Evolutionary conservation across 1,140 invertebrate genomes (phyloP), one percentile per base, ranked within the genome.

Genomic region (Andrena cerasifolii): DNA sequence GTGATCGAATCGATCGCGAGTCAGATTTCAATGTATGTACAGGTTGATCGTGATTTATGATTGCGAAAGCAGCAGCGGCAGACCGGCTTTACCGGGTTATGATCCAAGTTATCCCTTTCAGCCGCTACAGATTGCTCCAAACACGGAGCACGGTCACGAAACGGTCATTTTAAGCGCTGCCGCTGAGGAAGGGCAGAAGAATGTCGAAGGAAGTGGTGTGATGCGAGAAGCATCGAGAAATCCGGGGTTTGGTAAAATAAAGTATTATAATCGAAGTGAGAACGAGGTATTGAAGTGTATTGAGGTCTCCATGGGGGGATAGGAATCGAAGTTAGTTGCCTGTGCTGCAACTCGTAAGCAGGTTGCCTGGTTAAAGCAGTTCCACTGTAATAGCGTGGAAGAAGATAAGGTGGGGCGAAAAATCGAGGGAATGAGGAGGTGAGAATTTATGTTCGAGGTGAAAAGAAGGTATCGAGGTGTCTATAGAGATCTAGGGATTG

Each of bases 31-130:
- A 43, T 8, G 40, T 43, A 45, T 21, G n/a, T 18, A 18, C 18
- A 45, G n/a, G n/a, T 45, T 26, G 67, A 58, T 71, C 54, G 54
- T 71, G 68, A 71, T 71, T 71, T 71, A 71, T 31, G 54, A 33
- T 49, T 56, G 54, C 21, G 68, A 71, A 71, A 71, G 40, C n/a
- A 40, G 36, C 36, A 40, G 26, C 28, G 10, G 10, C 53, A 3
- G 58, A 61, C 58, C 12, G 54, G 49, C 31, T 54, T 33, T 45
- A 45, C 43, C 28, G n/a, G 28, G 54, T 71, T 47, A 14, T 21
- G 68, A 59, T 1, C 40, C 66, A 8, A 40, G 66, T 43, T 31
- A 53, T 70, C 51, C 21, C 51, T 43, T 14, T 56, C 36, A 28
- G 28, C 51, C 28, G 3, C 28, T 21, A 3, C 18, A 1, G 45